Base-by-base conservation (phyloP, 2,888 invertebrate genomes). In the Rambutsinella grinnellia region DNA sequence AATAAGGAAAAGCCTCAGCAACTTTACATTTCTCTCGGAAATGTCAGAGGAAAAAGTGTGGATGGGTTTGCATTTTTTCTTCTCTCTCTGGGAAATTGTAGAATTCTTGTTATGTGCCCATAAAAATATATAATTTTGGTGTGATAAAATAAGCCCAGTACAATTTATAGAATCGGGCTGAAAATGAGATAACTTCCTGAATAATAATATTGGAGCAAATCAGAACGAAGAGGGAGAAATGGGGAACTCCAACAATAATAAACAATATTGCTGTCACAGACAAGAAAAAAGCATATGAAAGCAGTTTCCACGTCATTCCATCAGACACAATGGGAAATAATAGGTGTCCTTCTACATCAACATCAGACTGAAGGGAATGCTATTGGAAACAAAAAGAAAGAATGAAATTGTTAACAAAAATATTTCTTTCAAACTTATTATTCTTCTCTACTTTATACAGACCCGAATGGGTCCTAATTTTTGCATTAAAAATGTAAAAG, bases 121-220 rank as follows among this genome's bases (percentile, higher is more conserved):
- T 58, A 44, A 36, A 17, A 27, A 3, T 27, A 57, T 27, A 57
- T 15, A 57, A 28, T 57, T 28, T 13, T 3, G 8, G 15, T 57
- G 17, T 57, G 23, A 47, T 46, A 36, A 53, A 13, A 23, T 54
- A 54, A 17, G 2, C 5, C 13, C 15, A 19, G 23, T 17, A 54
- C 23, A 19, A 19, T 54, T 13, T 54, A 54, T 21, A 19, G 49
- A 8, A 47, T 66, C 23, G 46, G 53, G 54, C 51, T 51, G n/a
- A 46, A 68, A 67, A 75, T 75, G 75, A 68, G 63, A 63, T 68
- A 68, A 75, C 75, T 75, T 75, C 75, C 75, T 67, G 74, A 68
- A 46, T 61, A 63, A 72, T 61, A 23, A 44, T n/a, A 60, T n/a
- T 8, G 54, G 3, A 67, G 62, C 68, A 68, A 68, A 75, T 68